A percentile compares a stretch with the other conserved stretches of the same genome.
Evolutionary conservation across 2,888 invertebrate species (phyloP).

Genomic region (Steinernema scapterisci): DNA sequence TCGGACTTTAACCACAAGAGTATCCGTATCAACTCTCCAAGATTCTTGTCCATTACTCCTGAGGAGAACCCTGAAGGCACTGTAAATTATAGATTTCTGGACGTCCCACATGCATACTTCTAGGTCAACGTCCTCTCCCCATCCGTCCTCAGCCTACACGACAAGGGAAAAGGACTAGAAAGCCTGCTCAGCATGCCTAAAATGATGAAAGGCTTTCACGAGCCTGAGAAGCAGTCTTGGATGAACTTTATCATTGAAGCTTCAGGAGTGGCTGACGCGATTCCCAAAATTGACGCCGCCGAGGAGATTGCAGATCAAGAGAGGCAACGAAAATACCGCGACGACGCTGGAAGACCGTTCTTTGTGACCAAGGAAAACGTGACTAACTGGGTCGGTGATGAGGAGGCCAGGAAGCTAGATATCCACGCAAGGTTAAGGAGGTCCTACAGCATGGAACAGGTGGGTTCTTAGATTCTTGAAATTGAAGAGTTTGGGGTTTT

Average conservation of each 20-base stretch:
- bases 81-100: background rate
- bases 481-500: slow-evolving; percentile 2
- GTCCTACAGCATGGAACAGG: slow-evolving; percentile 41
- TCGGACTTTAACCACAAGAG: slow-evolving; percentile 13
- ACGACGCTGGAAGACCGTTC: slow-evolving; percentile 1
- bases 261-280: slow-evolving; percentile 24
- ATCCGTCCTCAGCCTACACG: slow-evolving; percentile 11
- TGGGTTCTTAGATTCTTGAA: background rate
- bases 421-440: slow-evolving; percentile 43
- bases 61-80: slow-evolving; percentile 29
- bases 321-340: background rate
- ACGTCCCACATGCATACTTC: no score
- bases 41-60: slow-evolving; percentile 1
- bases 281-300: background rate
- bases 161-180: slow-evolving; percentile 20
- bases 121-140: slow-evolving; percentile 14
- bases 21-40: background rate
- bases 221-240: background rate
- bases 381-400: slow-evolving; percentile 43
- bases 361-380: slow-evolving; percentile 26
- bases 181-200: slow-evolving; percentile 13
- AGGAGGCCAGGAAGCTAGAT: slow-evolving; percentile 56
- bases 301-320: background rate
- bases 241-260: slow-evolving; percentile 29
- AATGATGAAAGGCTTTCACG: background rate